These are phyloP conservation scores for Drosophila demipolita DNA, from an alignment of 2,888 invertebrate genomes.

Conservation along the genomic window DNA sequence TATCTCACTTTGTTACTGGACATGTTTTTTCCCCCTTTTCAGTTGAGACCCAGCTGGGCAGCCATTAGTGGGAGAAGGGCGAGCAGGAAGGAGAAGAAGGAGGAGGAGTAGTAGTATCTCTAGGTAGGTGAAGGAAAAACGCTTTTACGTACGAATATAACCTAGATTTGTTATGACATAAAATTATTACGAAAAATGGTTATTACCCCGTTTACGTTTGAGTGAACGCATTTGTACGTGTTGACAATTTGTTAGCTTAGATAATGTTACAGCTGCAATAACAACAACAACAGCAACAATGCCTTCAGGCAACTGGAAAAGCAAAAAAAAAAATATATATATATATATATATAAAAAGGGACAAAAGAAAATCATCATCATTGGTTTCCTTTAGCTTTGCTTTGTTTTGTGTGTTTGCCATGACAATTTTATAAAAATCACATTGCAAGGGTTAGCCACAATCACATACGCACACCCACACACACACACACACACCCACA, in stretches of 20 bases:
- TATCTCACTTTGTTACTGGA: background rate
- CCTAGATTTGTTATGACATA: constrained; percentile 83
- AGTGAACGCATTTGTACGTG: constrained; percentile 84
- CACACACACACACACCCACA: constrained; percentile 8
- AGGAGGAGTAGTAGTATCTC: background rate
- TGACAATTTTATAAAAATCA: constrained; percentile 70
- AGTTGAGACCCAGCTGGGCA: constrained; percentile 7
- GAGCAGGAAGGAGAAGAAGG: background rate
- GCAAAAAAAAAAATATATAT: constrained; percentile 20
- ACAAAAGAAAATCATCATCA: constrained; percentile 59
- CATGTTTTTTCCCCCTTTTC: background rate
- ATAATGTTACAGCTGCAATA: constrained; percentile 70
- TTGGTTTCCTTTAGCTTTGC: constrained; percentile 51
- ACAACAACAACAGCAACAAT: constrained; percentile 32
- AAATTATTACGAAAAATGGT: constrained; percentile 82
- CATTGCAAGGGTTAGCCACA: constrained; percentile 72
- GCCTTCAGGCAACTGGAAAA: constrained; percentile 32
- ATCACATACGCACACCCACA: constrained; percentile 29
- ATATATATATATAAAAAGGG: constrained; percentile 6
- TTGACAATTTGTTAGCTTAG: constrained; percentile 83
- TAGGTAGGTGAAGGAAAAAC: constrained; percentile 9
- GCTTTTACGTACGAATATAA: constrained; percentile 53
- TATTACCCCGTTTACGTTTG: constrained; percentile 84
- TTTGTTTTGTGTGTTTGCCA: constrained; percentile 22
- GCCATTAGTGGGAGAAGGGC: background rate